Base-by-base conservation (phyloP, 2,113 vertebrate species). In the Nothobranchius furzeri region DNA sequence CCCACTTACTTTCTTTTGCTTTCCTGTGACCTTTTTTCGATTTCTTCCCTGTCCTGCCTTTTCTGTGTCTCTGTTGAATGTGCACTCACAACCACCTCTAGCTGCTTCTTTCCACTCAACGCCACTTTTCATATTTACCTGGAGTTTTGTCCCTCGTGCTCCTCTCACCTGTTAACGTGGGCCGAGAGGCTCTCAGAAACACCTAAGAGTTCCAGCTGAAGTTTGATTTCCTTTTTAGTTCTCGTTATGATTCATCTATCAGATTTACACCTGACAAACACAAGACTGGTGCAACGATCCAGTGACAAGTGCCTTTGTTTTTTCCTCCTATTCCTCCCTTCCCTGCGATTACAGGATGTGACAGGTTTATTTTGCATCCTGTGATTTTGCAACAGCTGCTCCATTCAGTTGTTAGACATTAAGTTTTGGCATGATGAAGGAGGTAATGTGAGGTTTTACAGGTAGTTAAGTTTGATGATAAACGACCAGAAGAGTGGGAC, bases 1-100 rank as follows among this genome's bases (percentile, higher is more conserved):
- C 82, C 77, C 73, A 60, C 75, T 85, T 82, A 84, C 84, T 88
- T 82, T 75, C 60, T 75, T 58, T 50, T 73, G 55, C 73, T 75
- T 71, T 70, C 69, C 36, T 60, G 58, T 83, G 85, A 68, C 81
- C 77, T 78, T 86, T 89, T 58, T 88, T 86, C 70, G 71, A 82
- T n/a, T 58, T 42, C 51, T 52, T 52, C 69, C 72, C 66, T 80
- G 64, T 72, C 62, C 50, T 71, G 68, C 68, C 63, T 69, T 47
- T 85, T 86, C 70, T 64, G 64, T 74, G 60, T 75, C 66, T 73
- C 70, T 81, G 85, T 89, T 83, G 86, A 88, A 58, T 81, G 60
- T 60, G 66, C 76, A 86, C 88, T 85, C 82, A 87, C 79, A 86
- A 79, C 74, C 40, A 68, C 73, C 59, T 76, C 67, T 75, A 56